Evolutionary conservation across 2,888 invertebrate genomes (phyloP), one percentile per base, ranked within the genome.

Genomic region (Meloe dianella): DNA sequence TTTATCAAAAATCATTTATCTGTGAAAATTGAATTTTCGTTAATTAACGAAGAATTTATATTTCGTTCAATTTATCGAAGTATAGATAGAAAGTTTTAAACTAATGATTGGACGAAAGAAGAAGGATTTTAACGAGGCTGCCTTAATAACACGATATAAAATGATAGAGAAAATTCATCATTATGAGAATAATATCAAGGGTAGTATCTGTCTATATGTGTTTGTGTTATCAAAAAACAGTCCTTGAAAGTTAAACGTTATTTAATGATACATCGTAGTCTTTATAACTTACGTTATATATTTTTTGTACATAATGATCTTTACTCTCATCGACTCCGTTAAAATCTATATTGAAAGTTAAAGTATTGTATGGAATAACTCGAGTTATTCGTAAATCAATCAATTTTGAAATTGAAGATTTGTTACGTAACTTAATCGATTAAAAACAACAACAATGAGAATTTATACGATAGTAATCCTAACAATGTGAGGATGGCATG

Each of bases 51-150:
- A 3, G 20, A 47, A 17, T 20, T 20, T 20, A 20, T 17, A 47
- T 47, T 47, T 20, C 47, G 47, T 47, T 47, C 20, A 12, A 47
- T 47, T 20, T 38, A 38, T 38, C 38, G 38, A 38, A 38, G 14
- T 14, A 38, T 9, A 32, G 32, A 32, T 32, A 32, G 12, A 20
- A 47, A 47, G 47, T 47, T 51, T 51, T 51, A 20, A 51, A 51
- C 22, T 51, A 51, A 20, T 47, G 12, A 51, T 12, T 47, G 17
- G 20, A 47, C n/a, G 3, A 4, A 38, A 47, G 12, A 20, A 20
- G 17, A 68, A 62, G 61, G 57, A 51, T 61, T 61, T 51, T 65
- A 68, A 63, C 57, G 65, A 68, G 65, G 51, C 38, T n/a, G n/a
- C n/a, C n/a, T n/a, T 58, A 30, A 22, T 32, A 12, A 32, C 30